These are phyloP conservation scores for Hemiprocne comata DNA, from an alignment of 2,113 vertebrate genomes.

Conservation along the genomic window DNA sequence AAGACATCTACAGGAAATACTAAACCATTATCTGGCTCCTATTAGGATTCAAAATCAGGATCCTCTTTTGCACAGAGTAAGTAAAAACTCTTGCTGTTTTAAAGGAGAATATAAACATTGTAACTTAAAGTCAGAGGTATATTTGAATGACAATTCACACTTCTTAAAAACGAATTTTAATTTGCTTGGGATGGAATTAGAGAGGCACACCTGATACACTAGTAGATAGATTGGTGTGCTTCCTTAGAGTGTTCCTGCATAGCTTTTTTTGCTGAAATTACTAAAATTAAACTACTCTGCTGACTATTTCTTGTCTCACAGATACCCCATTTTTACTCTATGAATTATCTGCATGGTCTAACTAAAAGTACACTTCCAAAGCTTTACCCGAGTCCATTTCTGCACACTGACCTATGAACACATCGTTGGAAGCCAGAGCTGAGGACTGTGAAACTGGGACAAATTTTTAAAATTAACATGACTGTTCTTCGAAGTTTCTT, in stretches of 20 bases:
- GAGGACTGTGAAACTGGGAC: constrained; percentile 26
- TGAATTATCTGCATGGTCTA: not conserved
- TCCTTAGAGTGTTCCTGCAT: not conserved
- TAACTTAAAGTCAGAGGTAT: not conserved
- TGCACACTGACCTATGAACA: not conserved
- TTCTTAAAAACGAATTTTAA: not conserved
- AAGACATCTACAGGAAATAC: not conserved
- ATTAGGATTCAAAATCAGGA: constrained; percentile 4
- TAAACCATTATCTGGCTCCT: constrained; percentile 17
- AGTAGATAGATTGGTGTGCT: not conserved
- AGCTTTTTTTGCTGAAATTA: not conserved
- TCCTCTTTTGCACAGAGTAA: not conserved
- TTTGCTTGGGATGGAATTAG: not conserved
- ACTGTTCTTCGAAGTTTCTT: not conserved
- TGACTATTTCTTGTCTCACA: not conserved
- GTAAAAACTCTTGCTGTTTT: constrained; percentile 9
- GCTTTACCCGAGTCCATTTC: not conserved
- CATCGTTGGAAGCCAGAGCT: not conserved
- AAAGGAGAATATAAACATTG: not conserved
- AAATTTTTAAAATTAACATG: not conserved
- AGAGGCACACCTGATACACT: not conserved
- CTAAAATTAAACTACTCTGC: not conserved
- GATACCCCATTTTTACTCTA: not conserved
- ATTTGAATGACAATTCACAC: not conserved
- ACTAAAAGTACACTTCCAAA: constrained; percentile 40